Conservation (phyloP, 2,113 vertebrate species). For the Gymnobelideus leadbeateri region DNA sequence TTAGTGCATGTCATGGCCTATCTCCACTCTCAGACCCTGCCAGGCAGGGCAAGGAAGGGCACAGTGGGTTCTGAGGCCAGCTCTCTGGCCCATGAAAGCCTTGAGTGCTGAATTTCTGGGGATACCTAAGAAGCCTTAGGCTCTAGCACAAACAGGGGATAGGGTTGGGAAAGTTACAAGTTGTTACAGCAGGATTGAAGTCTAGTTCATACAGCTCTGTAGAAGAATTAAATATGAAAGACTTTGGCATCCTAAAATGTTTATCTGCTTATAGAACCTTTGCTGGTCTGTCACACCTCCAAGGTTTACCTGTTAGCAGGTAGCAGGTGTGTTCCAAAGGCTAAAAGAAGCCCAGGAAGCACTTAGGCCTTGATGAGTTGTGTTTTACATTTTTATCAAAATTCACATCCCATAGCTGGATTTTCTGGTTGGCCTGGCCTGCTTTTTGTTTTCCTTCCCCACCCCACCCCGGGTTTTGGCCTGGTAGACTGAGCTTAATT, state of each 20-base stretch:
- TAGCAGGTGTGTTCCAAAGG: background rate
- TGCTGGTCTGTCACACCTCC: rapidly evolving
- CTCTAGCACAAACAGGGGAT: background rate
- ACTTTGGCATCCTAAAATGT: background rate
- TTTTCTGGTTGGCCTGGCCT: background rate
- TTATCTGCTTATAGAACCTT: rapidly evolving
- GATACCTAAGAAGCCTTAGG: background rate
- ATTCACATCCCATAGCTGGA: background rate
- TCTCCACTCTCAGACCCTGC: rapidly evolving
- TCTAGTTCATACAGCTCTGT: background rate
- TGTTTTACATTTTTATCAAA: background rate
- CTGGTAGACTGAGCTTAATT: background rate
- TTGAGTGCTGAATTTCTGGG: background rate
- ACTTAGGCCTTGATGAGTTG: rapidly evolving
- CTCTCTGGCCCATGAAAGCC: background rate
- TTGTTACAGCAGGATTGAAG: rapidly evolving
- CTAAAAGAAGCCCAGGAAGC: background rate
- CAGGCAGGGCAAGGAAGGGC: background rate
- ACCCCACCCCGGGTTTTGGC: rapidly evolving
- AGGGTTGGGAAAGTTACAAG: no score
- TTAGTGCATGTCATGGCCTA: background rate
- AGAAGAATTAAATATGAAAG: background rate
- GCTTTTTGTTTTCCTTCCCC: background rate
- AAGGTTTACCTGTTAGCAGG: background rate
- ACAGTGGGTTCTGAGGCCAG: rapidly evolving